Percentiles rank a stretch among this genome's conserved stretches.
phyloP scores from a whole-genome alignment of 2,113 vertebrate genomes.

The Phyllostomus hastatus region DNA sequence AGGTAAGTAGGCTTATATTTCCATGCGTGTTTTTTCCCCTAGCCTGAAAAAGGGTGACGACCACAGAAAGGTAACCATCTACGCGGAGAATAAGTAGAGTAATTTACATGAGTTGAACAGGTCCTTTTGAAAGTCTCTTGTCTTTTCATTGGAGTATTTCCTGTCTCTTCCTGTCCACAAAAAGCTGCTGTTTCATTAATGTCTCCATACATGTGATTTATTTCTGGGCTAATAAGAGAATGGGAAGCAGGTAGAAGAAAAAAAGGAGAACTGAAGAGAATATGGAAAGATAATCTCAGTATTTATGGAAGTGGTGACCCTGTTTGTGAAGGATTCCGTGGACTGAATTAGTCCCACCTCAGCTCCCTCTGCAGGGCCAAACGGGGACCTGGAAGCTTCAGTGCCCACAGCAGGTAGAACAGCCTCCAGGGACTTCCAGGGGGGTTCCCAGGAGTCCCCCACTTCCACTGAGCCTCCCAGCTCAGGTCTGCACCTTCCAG shows the following conservation, averaged over 20 bases:
- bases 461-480: neutral
- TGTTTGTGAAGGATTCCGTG: neutral
- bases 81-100: neutral
- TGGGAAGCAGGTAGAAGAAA: neutral
- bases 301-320: neutral
- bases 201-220: neutral
- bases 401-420: neutral
- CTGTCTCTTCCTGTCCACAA: neutral
- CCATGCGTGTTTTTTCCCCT: neutral
- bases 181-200: neutral
- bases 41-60: neutral
- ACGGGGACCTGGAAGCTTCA: neutral
- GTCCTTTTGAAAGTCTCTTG: neutral
- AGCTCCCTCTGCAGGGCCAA: neutral
- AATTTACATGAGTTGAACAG: neutral
- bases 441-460: neutral
- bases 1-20: neutral
- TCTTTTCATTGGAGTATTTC: neutral
- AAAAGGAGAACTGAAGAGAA: neutral
- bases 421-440: neutral
- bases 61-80: neutral
- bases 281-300: neutral
- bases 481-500: neutral
- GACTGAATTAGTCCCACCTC: neutral
- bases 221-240: neutral